Conservation (phyloP, 1,140 invertebrate genomes). For the Pseudomyrmex concolor region DNA sequence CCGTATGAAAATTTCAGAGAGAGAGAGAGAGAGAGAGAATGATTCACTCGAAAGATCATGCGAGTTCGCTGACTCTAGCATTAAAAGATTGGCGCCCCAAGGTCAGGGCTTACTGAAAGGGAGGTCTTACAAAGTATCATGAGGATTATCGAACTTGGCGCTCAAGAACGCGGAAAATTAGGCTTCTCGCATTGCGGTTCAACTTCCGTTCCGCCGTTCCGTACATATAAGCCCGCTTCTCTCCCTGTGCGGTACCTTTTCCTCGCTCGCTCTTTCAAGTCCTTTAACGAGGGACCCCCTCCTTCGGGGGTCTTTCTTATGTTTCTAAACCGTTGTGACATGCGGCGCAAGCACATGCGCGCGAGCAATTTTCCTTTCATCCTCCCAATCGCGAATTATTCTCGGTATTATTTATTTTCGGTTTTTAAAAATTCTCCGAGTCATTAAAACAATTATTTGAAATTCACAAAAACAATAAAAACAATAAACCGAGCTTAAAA, state of each 20-base stretch:
- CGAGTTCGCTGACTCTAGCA: conserved; percentile 24
- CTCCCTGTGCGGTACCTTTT: conserved; percentile 20
- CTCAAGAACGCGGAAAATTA: conserved; percentile 78
- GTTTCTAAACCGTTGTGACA: conserved; percentile 50
- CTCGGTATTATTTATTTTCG: neutral
- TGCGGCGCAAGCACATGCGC: neutral
- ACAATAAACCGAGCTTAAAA: neutral
- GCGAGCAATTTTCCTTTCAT: neutral
- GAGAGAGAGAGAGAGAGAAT: neutral
- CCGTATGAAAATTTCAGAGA: neutral
- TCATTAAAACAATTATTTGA: conserved; percentile 2
- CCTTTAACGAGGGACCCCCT: conserved; percentile 53
- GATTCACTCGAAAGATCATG: neutral
- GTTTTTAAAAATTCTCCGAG: neutral
- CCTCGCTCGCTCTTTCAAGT: conserved; percentile 60
- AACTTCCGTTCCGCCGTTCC: conserved; percentile 30
- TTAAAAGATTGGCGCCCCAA: conserved; percentile 65
- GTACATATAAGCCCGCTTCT: neutral
- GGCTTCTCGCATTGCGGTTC: conserved; percentile 62
- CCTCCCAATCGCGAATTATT: neutral
- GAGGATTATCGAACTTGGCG: conserved; percentile 76
- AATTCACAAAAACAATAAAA: neutral
- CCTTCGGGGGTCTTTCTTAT: conserved; percentile 51
- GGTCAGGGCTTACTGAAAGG: conserved; percentile 55
- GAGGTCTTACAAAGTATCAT: conserved; percentile 73